Evolutionary conservation across 2,888 invertebrate genomes (phyloP), one percentile per base, ranked within the genome.

Genomic region (Melipona beecheii): DNA sequence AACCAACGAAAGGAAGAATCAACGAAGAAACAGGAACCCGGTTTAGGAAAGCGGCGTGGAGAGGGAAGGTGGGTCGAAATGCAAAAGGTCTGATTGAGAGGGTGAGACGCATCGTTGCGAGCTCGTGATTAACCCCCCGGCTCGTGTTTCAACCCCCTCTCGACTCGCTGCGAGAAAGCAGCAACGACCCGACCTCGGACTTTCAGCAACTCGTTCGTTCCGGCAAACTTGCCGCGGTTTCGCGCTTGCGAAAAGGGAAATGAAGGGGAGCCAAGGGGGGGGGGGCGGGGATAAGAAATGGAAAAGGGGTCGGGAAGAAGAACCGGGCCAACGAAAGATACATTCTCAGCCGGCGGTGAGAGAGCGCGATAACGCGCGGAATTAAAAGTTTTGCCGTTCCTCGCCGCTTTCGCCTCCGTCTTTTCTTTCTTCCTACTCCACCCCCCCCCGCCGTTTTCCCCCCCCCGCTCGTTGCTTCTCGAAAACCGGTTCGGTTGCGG

Each of bases 91-190:
- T 70, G 83, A 69, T 36, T 50, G 66, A 81, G 70, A 77, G 76
- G 65, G 74, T 69, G 78, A 77, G 79, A 82, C 84, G 86, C 81
- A 84, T 84, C 84, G 65, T 81, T 69, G 76, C 75, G 79, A 86
- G 83, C 83, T 85, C 84, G 83, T 89, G 90, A 90, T 90, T 90
- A 90, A 90, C 90, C 86, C 76, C 84, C 84, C 76, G 43, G 43
- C 43, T 27, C 74, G 66, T 81, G 87, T 84, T 84, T 78, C 78
- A 69, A 31, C 75, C 75, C 79, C 69, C 54, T 74, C 71, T 64
- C 62, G 60, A 62, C 71, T 13, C 24, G 27, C 17, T 13, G 54
- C 27, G 79, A 76, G 72, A 74, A 31, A 75, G 75, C 84, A 75
- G 75, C 84, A 71, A 62, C 68, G 75, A 58, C 43, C 76, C 77